A percentile compares a stretch with the other conserved stretches of the same genome.
phyloP scores from a whole-genome alignment of 2,888 invertebrate species.

The Nomada fabriciana region DNA sequence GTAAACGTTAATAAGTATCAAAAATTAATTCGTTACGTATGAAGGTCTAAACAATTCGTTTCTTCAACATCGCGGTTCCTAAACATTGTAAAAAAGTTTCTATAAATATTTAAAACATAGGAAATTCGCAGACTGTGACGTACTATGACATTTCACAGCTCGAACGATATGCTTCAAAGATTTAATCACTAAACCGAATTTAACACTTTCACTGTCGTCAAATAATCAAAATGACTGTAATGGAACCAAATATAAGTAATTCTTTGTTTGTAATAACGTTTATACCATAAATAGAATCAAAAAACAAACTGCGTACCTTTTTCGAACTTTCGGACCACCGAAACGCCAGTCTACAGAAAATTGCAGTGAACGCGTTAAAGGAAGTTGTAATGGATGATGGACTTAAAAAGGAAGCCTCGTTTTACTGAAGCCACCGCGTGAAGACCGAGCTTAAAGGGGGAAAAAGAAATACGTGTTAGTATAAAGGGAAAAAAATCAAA shows the following conservation, averaged over 20 bases:
- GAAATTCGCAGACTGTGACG: neutral
- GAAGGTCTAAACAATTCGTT: no score
- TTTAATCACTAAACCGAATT: conserved; percentile 24
- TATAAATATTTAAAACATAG: neutral
- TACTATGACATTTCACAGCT: neutral
- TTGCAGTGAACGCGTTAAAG: conserved; percentile 31
- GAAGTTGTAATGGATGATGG: conserved; percentile 19
- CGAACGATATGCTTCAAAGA: conserved; percentile 36
- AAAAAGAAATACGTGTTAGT: conserved; percentile 21
- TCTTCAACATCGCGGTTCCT: neutral
- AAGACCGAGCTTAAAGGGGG: conserved; percentile 47
- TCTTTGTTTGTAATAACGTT: neutral
- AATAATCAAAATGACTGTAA: conserved; percentile 28
- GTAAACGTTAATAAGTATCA: neutral
- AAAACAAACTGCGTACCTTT: neutral
- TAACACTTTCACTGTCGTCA: conserved; percentile 30
- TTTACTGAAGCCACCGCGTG: conserved; percentile 16
- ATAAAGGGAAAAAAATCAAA: conserved; percentile 61
- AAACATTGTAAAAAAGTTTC: neutral
- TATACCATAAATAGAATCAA: conserved; percentile 12
- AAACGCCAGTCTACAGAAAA: neutral
- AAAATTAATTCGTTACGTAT: neutral
- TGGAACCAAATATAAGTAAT: conserved; percentile 3
- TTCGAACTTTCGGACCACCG: neutral
- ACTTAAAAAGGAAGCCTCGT: conserved; percentile 12